Percentiles rank a stretch among this genome's conserved stretches.
phyloP scores from a whole-genome alignment of 1,140 invertebrate species.

The Bemisia tabaci region DNA sequence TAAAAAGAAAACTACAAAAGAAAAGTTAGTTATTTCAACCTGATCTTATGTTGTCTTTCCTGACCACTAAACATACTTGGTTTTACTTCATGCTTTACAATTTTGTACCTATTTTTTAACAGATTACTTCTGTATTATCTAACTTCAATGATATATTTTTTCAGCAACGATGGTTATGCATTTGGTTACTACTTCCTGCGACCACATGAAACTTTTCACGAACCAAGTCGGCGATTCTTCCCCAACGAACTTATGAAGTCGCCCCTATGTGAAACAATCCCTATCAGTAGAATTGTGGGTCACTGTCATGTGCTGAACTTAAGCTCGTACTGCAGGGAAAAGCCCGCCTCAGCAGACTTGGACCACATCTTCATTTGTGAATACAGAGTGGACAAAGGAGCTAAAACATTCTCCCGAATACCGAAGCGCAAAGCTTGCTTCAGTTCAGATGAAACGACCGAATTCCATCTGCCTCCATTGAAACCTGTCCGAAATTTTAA shows the following conservation, averaged over 20 bases:
- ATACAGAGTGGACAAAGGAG: constrained; percentile 67
- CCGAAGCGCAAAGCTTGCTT: constrained; percentile 39
- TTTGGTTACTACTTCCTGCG: constrained; percentile 93
- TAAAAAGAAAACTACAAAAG: no score
- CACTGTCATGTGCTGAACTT: constrained; percentile 91
- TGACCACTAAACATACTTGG: no score
- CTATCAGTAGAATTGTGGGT: constrained; percentile 85
- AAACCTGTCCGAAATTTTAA: neutral
- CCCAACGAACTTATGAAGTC: constrained; percentile 90
- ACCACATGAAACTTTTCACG: constrained; percentile 95
- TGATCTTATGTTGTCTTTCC: no score
- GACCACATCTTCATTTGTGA: constrained; percentile 95
- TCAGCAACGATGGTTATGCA: constrained; percentile 62
- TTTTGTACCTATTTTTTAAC: no score
- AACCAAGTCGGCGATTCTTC: constrained; percentile 89
- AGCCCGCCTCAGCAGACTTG: constrained; percentile 64
- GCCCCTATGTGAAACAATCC: constrained; percentile 85
- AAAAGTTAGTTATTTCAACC: no score
- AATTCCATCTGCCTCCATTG: neutral
- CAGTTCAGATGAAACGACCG: neutral
- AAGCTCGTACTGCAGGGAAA: constrained; percentile 68
- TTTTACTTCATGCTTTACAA: no score
- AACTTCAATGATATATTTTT: no score
- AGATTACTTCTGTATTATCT: no score
- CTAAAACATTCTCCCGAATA: constrained; percentile 74